phyloP scores from a whole-genome alignment of 2,888 invertebrate genomes.

The Apamea anceps region DNA sequence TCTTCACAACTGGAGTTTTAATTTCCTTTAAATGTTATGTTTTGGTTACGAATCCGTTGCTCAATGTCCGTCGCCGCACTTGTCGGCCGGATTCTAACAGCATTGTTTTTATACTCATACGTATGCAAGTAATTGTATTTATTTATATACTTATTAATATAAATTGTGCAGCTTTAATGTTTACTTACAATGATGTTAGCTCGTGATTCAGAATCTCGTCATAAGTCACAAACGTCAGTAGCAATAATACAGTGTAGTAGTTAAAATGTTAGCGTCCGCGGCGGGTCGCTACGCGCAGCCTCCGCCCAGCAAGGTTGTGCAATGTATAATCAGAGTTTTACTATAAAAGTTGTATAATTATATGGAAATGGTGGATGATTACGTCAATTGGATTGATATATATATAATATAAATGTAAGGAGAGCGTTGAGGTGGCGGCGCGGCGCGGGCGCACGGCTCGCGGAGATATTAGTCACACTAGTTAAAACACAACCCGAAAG shows the following conservation, averaged over 20 bases:
- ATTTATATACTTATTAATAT: slow-evolving; percentile 89
- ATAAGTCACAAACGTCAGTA: slow-evolving; percentile 90
- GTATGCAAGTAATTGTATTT: slow-evolving; percentile 85
- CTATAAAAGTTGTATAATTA: slow-evolving; percentile 70
- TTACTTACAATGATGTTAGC: slow-evolving; percentile 90
- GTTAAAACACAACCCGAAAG: slow-evolving; percentile 88
- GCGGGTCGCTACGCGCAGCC: slow-evolving; percentile 72
- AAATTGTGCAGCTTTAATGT: slow-evolving; percentile 90
- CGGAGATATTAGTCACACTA: slow-evolving; percentile 86
- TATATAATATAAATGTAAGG: slow-evolving; percentile 55
- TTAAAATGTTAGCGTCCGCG: slow-evolving; percentile 75
- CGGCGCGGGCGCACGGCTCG: slow-evolving; percentile 65
- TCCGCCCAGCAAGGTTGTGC: slow-evolving; percentile 77
- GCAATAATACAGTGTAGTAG: slow-evolving; percentile 87
- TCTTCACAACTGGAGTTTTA: slow-evolving; percentile 82
- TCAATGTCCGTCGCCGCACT: slow-evolving; percentile 83
- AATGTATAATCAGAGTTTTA: slow-evolving; percentile 79
- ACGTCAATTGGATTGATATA: slow-evolving; percentile 68
- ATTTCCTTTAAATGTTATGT: slow-evolving; percentile 75
- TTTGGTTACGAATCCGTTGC: slow-evolving; percentile 84
- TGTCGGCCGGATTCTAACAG: slow-evolving; percentile 82
- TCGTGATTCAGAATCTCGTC: slow-evolving; percentile 91
- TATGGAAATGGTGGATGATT: slow-evolving; percentile 59
- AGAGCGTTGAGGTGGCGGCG: slow-evolving; percentile 47
- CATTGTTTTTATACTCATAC: slow-evolving; percentile 85